A percentile compares a stretch with the other conserved stretches of the same genome.
These are phyloP conservation scores for Clarias platycephalus DNA, from an alignment of 2,797 vertebrate genomes.

Conservation along the genomic window DNA sequence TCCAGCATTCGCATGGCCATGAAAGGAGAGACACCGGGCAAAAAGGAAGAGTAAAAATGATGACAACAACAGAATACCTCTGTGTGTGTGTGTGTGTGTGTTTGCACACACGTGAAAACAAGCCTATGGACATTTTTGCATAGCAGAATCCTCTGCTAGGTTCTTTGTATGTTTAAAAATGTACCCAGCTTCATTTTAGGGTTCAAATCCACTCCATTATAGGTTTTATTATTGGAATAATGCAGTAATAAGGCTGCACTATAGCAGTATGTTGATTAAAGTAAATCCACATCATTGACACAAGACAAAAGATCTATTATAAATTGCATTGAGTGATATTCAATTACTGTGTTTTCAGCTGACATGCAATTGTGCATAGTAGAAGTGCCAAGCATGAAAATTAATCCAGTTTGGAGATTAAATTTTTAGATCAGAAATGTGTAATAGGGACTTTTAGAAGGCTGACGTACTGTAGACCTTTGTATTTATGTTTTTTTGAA, in stretches of 20 bases:
- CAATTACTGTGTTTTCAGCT: background rate
- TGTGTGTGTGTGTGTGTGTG: background rate
- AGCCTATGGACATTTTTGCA: background rate
- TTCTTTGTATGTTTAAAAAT: background rate
- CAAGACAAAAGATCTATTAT: background rate
- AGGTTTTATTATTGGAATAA: background rate
- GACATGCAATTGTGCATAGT: background rate
- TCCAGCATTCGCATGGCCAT: conserved; percentile 64
- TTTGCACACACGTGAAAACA: background rate
- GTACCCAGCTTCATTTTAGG: background rate
- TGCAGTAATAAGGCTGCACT: background rate
- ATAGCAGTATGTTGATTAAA: background rate
- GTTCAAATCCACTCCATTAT: conserved; percentile 1
- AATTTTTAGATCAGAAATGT: background rate
- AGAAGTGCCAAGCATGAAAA: background rate
- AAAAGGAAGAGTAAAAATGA: conserved; percentile 68
- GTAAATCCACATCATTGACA: background rate
- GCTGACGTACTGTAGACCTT: conserved; percentile 10
- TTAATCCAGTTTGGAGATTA: background rate
- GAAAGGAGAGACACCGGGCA: conserved; percentile 55
- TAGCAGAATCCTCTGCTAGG: background rate
- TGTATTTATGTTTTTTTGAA: background rate
- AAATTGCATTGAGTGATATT: background rate
- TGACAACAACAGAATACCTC: background rate
- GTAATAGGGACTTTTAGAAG: background rate